A percentile compares a stretch with the other conserved stretches of the same genome.
Conservation (phyloP, 2,888 invertebrate species). For the Crioceris asparagi region DNA sequence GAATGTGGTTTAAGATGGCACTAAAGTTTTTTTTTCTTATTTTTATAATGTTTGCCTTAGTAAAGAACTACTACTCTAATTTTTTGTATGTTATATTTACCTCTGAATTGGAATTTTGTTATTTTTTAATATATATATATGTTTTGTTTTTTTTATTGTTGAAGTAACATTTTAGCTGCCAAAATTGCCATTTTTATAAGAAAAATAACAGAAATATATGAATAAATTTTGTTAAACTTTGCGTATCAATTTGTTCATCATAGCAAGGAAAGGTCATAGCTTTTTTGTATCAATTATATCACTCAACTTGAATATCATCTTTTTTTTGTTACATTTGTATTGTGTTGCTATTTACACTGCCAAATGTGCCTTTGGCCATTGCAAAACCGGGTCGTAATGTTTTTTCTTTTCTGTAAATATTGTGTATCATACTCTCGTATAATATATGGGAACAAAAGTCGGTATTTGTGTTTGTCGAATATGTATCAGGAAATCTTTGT, state of each 20-base stretch:
- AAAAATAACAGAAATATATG: conserved; percentile 16
- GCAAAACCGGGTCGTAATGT: conserved; percentile 17
- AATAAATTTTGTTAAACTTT: conserved; percentile 19
- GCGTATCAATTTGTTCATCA: conserved; percentile 2
- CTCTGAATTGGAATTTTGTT: conserved; percentile 7
- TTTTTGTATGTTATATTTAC: not conserved
- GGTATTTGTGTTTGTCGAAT: conserved; percentile 20
- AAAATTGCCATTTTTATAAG: conserved; percentile 20
- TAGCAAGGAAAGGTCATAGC: conserved; percentile 13
- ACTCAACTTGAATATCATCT: not conserved
- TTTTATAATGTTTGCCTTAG: conserved; percentile 8
- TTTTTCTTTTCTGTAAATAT: conserved; percentile 3
- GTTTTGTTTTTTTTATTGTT: conserved; percentile 14
- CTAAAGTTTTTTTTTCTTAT: conserved; percentile 14
- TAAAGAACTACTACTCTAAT: conserved; percentile 1
- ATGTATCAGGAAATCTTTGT: conserved; percentile 21
- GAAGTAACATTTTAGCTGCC: conserved; percentile 17
- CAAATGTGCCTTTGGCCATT: conserved; percentile 27
- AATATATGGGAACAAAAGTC: conserved; percentile 22
- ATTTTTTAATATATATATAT: conserved; percentile 15
- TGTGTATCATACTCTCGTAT: conserved; percentile 10
- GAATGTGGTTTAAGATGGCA: conserved; percentile 15
- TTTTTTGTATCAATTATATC: conserved; percentile 1
- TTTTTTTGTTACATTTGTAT: not conserved
- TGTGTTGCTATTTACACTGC: conserved; percentile 27